A percentile compares a stretch with the other conserved stretches of the same genome.
Conservation (phyloP, 2,888 invertebrate genomes). For the Mayetiola destructor region DNA sequence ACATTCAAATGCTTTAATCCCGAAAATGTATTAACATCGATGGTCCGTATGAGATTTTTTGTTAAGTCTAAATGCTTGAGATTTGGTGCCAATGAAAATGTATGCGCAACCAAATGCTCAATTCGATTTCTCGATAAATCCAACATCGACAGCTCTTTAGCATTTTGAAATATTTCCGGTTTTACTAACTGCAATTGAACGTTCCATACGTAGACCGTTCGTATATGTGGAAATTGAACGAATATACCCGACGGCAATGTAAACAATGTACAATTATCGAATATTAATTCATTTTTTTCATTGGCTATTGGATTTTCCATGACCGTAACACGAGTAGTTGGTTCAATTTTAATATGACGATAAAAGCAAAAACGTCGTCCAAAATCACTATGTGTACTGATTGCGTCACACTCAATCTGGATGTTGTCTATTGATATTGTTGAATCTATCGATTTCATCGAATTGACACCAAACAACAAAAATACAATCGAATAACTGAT, state of each 20-base stretch:
- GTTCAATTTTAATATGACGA: neutral
- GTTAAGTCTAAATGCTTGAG: neutral
- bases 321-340: neutral
- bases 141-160: neutral
- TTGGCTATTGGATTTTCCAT: neutral
- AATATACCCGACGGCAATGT: constrained; percentile 4
- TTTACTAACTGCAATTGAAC: neutral
- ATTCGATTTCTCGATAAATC: constrained; percentile 11
- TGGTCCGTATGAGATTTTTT: neutral
- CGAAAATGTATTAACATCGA: neutral
- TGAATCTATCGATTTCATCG: too few species aligned
- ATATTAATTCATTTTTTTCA: constrained; percentile 4
- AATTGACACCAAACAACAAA: too few species aligned
- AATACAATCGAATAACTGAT: too few species aligned
- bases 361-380: constrained; percentile 12
- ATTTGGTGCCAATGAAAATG: neutral
- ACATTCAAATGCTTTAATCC: neutral
- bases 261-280: constrained; percentile 9
- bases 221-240: neutral
- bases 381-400: neutral
- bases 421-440: neutral
- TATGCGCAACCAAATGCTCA: neutral
- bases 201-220: constrained; percentile 2
- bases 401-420: constrained; percentile 12
- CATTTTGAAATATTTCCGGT: neutral